Conservation (phyloP, 1,140 invertebrate species). For the Drosophila malerkotliana region DNA sequence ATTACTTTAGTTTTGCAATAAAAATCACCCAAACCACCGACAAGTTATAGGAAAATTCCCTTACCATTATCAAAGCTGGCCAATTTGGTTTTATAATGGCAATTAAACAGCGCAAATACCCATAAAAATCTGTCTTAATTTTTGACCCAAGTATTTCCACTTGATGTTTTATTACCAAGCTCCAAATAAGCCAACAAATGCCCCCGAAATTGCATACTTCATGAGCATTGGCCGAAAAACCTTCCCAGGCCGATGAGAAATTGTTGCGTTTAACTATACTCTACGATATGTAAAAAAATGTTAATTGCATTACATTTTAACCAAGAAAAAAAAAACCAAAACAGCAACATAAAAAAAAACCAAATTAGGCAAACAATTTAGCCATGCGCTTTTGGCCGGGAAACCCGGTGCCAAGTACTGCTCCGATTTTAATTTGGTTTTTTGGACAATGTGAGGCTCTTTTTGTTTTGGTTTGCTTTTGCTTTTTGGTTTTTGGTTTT, state of each 20-base stretch:
- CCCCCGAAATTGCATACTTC: constrained; percentile 59
- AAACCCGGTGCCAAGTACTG: constrained; percentile 69
- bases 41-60: neutral
- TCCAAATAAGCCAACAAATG: constrained; percentile 32
- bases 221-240: constrained; percentile 54
- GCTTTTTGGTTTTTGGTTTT: constrained; percentile 45
- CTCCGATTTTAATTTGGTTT: constrained; percentile 76
- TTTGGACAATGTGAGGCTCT: constrained; percentile 35
- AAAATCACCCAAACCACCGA: constrained; percentile 5
- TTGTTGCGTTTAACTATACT: constrained; percentile 60
- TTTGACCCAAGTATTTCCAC: constrained; percentile 35
- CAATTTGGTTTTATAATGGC: constrained; percentile 4
- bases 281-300: constrained; percentile 50
- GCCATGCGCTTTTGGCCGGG: constrained; percentile 67
- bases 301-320: constrained; percentile 76
- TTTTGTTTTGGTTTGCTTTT: constrained; percentile 59
- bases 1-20: constrained; percentile 3
- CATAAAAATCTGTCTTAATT: constrained; percentile 38
- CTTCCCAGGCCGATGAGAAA: constrained; percentile 72
- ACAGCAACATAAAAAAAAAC: constrained; percentile 27
- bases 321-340: constrained; percentile 18
- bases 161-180: constrained; percentile 23
- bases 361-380: constrained; percentile 79
- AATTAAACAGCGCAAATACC: constrained; percentile 8
- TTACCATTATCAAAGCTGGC: neutral